phyloP scores from a whole-genome alignment of 2,888 invertebrate genomes.

The Tholera decimalis region DNA sequence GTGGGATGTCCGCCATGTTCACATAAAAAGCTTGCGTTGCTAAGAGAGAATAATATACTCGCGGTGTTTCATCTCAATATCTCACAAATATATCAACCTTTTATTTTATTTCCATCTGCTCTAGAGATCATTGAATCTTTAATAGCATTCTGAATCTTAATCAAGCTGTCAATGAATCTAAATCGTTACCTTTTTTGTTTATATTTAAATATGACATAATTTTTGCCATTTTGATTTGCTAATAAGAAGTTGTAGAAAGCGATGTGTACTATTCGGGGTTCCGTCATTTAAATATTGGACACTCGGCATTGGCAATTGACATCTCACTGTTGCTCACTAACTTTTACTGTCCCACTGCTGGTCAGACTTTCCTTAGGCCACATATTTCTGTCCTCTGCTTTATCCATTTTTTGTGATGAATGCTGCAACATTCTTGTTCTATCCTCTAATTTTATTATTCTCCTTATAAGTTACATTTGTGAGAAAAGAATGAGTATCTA shows the following conservation, averaged over 20 bases:
- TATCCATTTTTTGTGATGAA: no score
- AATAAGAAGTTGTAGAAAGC: conserved; percentile 42
- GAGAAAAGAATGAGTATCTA: no score
- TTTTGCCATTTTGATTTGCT: conserved; percentile 14
- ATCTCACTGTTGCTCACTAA: neutral
- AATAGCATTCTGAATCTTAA: conserved; percentile 31
- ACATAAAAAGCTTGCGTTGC: no score
- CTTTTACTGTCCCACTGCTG: neutral
- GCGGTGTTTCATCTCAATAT: neutral
- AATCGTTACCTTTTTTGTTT: conserved; percentile 15
- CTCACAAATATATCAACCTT: neutral
- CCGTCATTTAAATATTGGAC: neutral
- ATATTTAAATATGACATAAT: conserved; percentile 25
- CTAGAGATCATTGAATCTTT: conserved; percentile 40
- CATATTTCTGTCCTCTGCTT: no score
- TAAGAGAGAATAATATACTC: no score
- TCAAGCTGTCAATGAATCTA: conserved; percentile 10
- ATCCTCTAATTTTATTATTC: no score
- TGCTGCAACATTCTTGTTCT: no score
- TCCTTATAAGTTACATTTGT: no score
- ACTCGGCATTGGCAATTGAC: neutral
- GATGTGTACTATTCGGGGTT: neutral
- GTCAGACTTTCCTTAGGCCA: neutral
- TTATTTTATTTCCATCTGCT: neutral
- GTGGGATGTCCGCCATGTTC: no score